A percentile compares a stretch with the other conserved stretches of the same genome.
These are phyloP conservation scores for Diaperis boleti DNA, from an alignment of 2,888 invertebrate genomes.

Conservation along the genomic window DNA sequence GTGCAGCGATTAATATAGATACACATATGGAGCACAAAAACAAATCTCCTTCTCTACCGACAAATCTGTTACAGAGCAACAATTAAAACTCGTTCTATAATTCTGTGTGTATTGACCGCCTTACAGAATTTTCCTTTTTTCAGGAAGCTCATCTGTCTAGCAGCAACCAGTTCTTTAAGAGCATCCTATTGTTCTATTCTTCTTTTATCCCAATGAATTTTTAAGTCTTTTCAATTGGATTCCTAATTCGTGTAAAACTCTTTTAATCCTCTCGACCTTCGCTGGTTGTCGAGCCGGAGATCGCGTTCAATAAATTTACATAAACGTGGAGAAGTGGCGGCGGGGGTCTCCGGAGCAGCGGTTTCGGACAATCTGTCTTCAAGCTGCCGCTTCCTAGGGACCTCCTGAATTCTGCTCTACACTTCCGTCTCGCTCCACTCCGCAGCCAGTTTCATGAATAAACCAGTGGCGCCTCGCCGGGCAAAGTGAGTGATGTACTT, in stretches of 20 bases:
- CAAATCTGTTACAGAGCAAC: no score
- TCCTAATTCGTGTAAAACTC: neutral
- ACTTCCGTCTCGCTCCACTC: constrained; percentile 48
- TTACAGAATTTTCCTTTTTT: no score
- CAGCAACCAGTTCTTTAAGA: no score
- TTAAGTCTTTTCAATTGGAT: neutral
- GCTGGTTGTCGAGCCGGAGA: constrained; percentile 31
- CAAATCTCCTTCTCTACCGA: no score
- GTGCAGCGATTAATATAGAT: no score
- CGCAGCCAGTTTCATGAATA: constrained; percentile 43
- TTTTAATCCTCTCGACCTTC: constrained; percentile 2
- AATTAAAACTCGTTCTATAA: no score
- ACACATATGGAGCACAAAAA: no score
- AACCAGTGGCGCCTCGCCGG: no score
- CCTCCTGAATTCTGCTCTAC: constrained; percentile 49
- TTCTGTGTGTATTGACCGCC: no score
- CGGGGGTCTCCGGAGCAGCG: constrained; percentile 51
- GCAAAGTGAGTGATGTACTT: no score
- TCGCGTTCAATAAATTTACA: constrained; percentile 55
- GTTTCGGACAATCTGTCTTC: constrained; percentile 53
- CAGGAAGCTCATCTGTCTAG: no score
- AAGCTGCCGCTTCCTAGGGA: constrained; percentile 44
- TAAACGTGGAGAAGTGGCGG: constrained; percentile 49
- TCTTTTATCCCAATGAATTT: neutral
- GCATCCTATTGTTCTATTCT: no score